Evolutionary conservation across 2,797 vertebrate species (phyloP), one percentile per base, ranked within the genome.

Genomic region (Spinus olivaceus): DNA sequence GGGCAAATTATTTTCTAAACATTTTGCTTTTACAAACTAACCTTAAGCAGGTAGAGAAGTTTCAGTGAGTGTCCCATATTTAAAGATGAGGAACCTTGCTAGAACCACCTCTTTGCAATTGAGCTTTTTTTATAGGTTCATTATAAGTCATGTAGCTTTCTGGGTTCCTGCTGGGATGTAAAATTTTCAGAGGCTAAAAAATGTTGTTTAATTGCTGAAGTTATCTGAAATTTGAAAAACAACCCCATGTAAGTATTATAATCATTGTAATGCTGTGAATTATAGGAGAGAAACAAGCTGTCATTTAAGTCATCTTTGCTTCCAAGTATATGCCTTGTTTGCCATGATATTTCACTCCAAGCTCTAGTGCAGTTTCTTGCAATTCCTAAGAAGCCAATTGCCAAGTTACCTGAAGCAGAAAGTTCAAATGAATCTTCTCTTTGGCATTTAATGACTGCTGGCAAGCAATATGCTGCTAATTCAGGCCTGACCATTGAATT

Each of bases 291-390:
- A 79, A 59, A 57, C 18, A 79, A 64, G n/a, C 64, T 82, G 20
- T 76, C 10, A 28, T 81, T 81, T 61, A 59, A 42, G 72, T 85
- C 0, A 22, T 73, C 14, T 73, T 89, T 85, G 39, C 57, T 89
- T 22, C 14, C n/a, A 54, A 65, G 49, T 46, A 70, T 42, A 27
- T 92, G n/a, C 24, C 66, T 82, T 77, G 9, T 87, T 89, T 89
- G 44, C 97, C 96, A 94, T 76, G 98, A 98, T 81, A 85, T 98
- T 92, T 88, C 98, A 39, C 98, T 99, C 53, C 98, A 99, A 97
- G 98, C 98, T 44, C 98, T 98, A 59, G 98, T 97, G 73, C 98
- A 98, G 97, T 98, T 99, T 96, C 97, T 99, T 37, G 98, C 99
- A 25, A 98, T 99, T 87, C 98, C 98, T 8, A 98, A 98, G 97